Conservation (phyloP, 2,888 invertebrate genomes). For the Laothoe populi region DNA sequence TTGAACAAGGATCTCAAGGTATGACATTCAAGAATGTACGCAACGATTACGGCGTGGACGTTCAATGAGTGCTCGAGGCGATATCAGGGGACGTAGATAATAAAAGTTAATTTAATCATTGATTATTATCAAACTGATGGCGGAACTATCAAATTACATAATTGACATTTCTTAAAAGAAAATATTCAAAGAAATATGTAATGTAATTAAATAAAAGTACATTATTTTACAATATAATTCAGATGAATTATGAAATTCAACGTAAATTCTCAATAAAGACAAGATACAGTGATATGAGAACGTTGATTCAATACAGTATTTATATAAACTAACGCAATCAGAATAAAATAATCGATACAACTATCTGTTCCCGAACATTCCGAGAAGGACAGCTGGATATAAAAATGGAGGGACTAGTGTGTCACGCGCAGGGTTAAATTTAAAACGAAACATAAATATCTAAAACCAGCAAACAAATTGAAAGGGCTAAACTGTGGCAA, state of each 20-base stretch:
- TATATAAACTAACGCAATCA: slow-evolving; percentile 23
- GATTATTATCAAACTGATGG: neutral
- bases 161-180: neutral
- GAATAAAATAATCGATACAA: slow-evolving; percentile 9
- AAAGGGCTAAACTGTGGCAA: neutral
- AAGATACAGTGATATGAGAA: slow-evolving; percentile 37
- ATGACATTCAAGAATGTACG: slow-evolving; percentile 66
- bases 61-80: slow-evolving; percentile 51
- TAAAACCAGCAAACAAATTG: too few species aligned
- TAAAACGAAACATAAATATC: slow-evolving; percentile 6
- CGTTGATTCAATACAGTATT: slow-evolving; percentile 23
- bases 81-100: slow-evolving; percentile 50
- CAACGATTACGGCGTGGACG: slow-evolving; percentile 57
- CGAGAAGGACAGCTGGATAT: slow-evolving; percentile 18
- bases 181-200: neutral
- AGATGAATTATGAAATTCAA: slow-evolving; percentile 43
- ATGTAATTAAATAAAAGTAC: neutral
- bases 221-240: slow-evolving; percentile 35
- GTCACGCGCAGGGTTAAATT: slow-evolving; percentile 8
- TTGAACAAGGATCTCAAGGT: slow-evolving; percentile 72
- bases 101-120: slow-evolving; percentile 31
- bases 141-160: neutral
- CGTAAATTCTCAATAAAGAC: slow-evolving; percentile 45
- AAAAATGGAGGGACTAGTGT: slow-evolving; percentile 11
- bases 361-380: slow-evolving; percentile 19